Evolutionary conservation across 2,888 invertebrate genomes (phyloP), one percentile per base, ranked within the genome.

Genomic region (Morpho deidamia): DNA sequence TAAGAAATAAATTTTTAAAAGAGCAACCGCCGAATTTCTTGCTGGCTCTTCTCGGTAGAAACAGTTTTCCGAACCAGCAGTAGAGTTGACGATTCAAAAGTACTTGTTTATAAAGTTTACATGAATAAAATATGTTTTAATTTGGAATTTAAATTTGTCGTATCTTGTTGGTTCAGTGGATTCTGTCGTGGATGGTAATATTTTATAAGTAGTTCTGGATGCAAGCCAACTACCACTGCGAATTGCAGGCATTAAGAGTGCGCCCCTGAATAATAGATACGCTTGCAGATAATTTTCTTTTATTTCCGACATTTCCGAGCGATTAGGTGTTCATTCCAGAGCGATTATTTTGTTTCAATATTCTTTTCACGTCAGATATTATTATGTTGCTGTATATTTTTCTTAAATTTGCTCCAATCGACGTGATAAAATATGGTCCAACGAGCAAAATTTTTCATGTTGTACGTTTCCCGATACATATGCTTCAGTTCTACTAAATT

Each of bases 181-280:
- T 43, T 38, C 53, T 32, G 33, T 44, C 14, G 12, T 42, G 14
- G 46, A 45, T 52, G 34, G 58, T 55, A 60, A 60, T 60, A 60
- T 58, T 60, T 60, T 56, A 60, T 60, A 54, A 58, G 53, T 37
- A 42, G 41, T 60, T 53, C 56, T 60, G 60, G 59, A 54, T 51
- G 42, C 41, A 43, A 54, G 60, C 60, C 60, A 61, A 48, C 54
- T 44, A 42, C 51, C 51, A 34, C 45, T 37, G 51, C 45, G 54
- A 52, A 59, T 55, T 59, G 57, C 54, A 50, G 51, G 52, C 58
- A 52, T 53, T 57, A 55, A 55, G 39, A 53, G 51, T 48, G 39
- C 53, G 48, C 53, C 52, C 40, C 56, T 56, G 58, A 58, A 60
- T 60, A 60, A 58, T 58, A 58, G 51, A 58, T 58, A 56, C 41